A percentile compares a stretch with the other conserved stretches of the same genome.
phyloP scores from a whole-genome alignment of 23 tunicate species.

The Ciona savignyi region DNA sequence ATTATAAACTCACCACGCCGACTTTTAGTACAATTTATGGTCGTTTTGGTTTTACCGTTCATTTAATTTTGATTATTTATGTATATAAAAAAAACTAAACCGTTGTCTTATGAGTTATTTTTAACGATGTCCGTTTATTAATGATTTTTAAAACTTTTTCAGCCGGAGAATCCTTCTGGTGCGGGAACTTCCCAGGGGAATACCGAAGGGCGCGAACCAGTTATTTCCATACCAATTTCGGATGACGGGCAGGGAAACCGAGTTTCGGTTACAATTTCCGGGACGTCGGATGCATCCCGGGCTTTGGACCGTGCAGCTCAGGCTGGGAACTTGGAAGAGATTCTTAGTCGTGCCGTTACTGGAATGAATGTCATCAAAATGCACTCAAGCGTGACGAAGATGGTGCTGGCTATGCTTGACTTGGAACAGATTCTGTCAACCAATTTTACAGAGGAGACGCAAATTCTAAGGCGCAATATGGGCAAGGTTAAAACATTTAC shows the following conservation, averaged over 20 bases:
- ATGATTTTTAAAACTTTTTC: background rate
- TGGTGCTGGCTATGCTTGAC: conserved; percentile 21
- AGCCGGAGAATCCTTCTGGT: background rate
- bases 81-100: too few species aligned
- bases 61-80: too few species aligned
- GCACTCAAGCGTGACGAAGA: conserved; percentile 15
- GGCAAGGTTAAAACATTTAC: background rate
- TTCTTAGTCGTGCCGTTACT: background rate
- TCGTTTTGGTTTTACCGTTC: too few species aligned
- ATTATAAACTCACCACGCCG: too few species aligned
- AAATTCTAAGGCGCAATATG: background rate
- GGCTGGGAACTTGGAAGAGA: background rate
- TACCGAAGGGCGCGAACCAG: background rate
- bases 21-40: too few species aligned
- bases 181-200: background rate
- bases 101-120: background rate
- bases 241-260: background rate
- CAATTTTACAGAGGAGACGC: background rate
- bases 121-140: background rate
- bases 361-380: background rate
- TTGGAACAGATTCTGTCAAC: conserved; percentile 3
- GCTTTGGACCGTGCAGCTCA: background rate
- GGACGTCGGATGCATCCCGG: background rate
- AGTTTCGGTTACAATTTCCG: background rate
- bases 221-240: background rate